Evolutionary conservation across 2,888 invertebrate species (phyloP).

Genomic region (Heliconius sara): DNA sequence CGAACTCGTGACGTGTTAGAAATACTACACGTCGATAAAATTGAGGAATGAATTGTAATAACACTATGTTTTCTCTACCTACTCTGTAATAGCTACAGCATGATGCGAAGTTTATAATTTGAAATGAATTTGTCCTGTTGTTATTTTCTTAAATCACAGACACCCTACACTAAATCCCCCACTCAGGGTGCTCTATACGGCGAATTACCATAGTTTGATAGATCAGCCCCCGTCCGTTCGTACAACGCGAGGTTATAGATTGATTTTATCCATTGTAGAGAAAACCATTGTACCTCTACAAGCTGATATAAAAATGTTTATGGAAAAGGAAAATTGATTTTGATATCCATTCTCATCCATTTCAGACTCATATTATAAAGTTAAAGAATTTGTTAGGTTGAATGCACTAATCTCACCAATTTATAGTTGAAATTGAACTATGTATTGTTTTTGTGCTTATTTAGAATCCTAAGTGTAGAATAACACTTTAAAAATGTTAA

Average conservation of each 20-base stretch:
- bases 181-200: constrained; percentile 42
- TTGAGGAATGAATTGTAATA: no score
- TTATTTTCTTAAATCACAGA: constrained; percentile 15
- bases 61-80: no score
- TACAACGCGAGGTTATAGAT: constrained; percentile 62
- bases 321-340: neutral
- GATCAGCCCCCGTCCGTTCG: constrained; percentile 57
- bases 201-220: constrained; percentile 73
- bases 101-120: no score
- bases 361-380: neutral
- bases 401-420: no score
- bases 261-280: constrained; percentile 61
- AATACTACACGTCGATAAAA: no score
- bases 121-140: neutral
- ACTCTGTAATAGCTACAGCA: no score
- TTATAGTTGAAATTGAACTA: no score
- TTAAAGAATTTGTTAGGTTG: neutral
- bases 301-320: constrained; percentile 23
- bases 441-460: no score
- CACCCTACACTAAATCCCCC: constrained; percentile 44
- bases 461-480: no score
- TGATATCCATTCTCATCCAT: neutral
- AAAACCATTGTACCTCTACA: constrained; percentile 29
- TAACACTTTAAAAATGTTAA: no score
- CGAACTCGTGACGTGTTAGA: no score